A percentile compares a stretch with the other conserved stretches of the same genome.
phyloP scores from a whole-genome alignment of 2,888 invertebrate species.

The Drosophila atripex region DNA sequence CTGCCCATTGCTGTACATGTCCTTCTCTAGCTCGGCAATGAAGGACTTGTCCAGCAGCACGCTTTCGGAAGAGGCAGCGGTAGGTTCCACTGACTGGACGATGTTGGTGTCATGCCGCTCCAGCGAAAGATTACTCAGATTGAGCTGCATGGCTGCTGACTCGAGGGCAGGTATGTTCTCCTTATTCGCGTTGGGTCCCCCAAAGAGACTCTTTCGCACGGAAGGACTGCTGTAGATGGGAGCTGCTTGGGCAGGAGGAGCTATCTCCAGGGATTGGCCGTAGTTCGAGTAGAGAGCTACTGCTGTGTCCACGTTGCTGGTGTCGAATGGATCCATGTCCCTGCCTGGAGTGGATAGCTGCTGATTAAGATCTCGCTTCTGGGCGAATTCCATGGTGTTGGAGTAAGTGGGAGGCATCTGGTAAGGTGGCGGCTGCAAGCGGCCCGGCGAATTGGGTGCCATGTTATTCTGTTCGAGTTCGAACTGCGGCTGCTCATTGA shows the following conservation, averaged over 20 bases:
- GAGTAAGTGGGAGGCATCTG: conserved; percentile 86
- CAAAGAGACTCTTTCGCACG: conserved; percentile 77
- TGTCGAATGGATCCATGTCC: conserved; percentile 88
- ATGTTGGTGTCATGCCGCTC: conserved; percentile 58
- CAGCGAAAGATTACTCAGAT: conserved; percentile 76
- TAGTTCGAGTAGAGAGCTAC: conserved; percentile 74
- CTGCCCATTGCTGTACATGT: conserved; percentile 83
- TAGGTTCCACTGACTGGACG: neutral
- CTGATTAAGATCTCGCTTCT: conserved; percentile 54
- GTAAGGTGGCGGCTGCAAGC: conserved; percentile 85
- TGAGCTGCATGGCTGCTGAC: conserved; percentile 73
- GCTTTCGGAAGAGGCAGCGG: conserved; percentile 70
- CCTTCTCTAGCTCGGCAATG: conserved; percentile 88
- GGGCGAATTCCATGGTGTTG: conserved; percentile 84
- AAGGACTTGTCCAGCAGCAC: conserved; percentile 86
- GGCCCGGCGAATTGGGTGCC: conserved; percentile 56
- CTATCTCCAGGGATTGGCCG: conserved; percentile 42
- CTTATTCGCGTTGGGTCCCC: conserved; percentile 63
- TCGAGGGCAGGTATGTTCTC: conserved; percentile 79
- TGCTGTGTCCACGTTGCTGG: conserved; percentile 80
- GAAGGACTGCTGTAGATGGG: conserved; percentile 60
- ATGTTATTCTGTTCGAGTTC: conserved; percentile 53
- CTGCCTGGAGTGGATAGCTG: conserved; percentile 29
- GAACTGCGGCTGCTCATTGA: conserved; percentile 64
- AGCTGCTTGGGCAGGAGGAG: conserved; percentile 2